Evolutionary conservation across 2,113 vertebrate species (phyloP), one percentile per base, ranked within the genome.

Genomic region (Seriola aureovittata): DNA sequence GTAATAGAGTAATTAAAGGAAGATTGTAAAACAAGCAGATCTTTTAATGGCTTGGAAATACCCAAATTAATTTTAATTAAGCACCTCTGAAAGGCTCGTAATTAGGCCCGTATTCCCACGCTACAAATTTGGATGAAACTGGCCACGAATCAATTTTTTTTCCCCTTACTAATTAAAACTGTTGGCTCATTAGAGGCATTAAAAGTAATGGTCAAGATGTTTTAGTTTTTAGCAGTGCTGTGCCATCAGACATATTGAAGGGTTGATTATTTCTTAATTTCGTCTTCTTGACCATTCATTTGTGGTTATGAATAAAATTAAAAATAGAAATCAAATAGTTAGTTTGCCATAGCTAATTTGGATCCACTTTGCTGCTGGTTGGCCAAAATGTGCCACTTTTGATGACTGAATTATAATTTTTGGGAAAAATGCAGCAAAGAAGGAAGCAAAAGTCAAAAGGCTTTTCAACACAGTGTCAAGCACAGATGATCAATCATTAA

Each of bases 41-140:
- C 54, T 78, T 65, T 54, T 59, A 55, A 66, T 58, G 44, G 23
- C 58, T 83, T 36, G 16, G 46, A 21, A 85, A 75, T 2, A 67
- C 29, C 4, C n/a, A 14, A 72, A 71, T 77, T 38, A 34, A 73
- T 75, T 57, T 66, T 36, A 62, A 78, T 60, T 29, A 52, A 4
- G 14, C 1, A 0, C 54, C 23, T 54, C 14, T 69, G 54, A 44
- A 71, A 59, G 50, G 13, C 29, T 74, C 32, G 64, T 70, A 14
- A 62, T 71, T 16, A 10, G n/a, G 17, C 59, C 29, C 4, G 29
- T 29, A 44, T 46, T 52, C 52, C 54, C 38, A 23, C 60, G 1
- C 29, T 23, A 57, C 63, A 68, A 17, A 42, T 60, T 16, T 21
- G 16, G 32, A 59, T n/a, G 5, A 40, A 65, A 65, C 12, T 25